Evolutionary conservation across 2,888 invertebrate genomes (phyloP).

Genomic region (Augiades crinisus): DNA sequence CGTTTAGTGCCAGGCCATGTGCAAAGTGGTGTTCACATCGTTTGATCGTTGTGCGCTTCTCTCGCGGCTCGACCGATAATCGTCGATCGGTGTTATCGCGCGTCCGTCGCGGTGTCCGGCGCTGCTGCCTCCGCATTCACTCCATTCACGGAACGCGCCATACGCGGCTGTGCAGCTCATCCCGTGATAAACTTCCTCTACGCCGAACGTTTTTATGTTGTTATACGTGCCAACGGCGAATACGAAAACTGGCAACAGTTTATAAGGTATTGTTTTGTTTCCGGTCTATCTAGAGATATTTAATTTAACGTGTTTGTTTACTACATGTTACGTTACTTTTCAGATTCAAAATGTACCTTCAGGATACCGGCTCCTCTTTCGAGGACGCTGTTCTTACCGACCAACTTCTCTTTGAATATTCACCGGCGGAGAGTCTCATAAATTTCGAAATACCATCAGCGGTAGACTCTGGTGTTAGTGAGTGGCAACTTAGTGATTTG

Average conservation of each 20-base stretch:
- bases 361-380: slow-evolving; percentile 50
- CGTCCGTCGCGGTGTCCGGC: slow-evolving; percentile 66
- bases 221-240: slow-evolving; percentile 15
- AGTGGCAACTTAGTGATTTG: slow-evolving; percentile 66
- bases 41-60: slow-evolving; percentile 22
- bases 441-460: slow-evolving; percentile 66
- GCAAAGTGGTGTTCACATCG: slow-evolving; percentile 5
- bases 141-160: slow-evolving; percentile 56
- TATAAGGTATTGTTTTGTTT: slow-evolving; percentile 1
- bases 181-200: slow-evolving; percentile 10
- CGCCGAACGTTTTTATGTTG: slow-evolving; percentile 1
- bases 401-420: slow-evolving; percentile 65
- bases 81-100: slow-evolving; percentile 69
- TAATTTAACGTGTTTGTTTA: slow-evolving; percentile 5
- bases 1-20: neutral
- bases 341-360: slow-evolving; percentile 63
- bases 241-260: slow-evolving; percentile 4
- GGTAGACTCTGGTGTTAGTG: slow-evolving; percentile 49
- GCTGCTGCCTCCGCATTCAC: slow-evolving; percentile 50
- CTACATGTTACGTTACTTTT: slow-evolving; percentile 34
- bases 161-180: slow-evolving; percentile 48
- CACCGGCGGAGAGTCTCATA: slow-evolving; percentile 70
- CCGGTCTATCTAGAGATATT: neutral
- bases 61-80: slow-evolving; percentile 51
- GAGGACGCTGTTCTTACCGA: slow-evolving; percentile 65